A percentile compares a stretch with the other conserved stretches of the same genome.
Evolutionary conservation across 2,888 invertebrate genomes (phyloP).

Genomic region (Rotaria sp.): DNA sequence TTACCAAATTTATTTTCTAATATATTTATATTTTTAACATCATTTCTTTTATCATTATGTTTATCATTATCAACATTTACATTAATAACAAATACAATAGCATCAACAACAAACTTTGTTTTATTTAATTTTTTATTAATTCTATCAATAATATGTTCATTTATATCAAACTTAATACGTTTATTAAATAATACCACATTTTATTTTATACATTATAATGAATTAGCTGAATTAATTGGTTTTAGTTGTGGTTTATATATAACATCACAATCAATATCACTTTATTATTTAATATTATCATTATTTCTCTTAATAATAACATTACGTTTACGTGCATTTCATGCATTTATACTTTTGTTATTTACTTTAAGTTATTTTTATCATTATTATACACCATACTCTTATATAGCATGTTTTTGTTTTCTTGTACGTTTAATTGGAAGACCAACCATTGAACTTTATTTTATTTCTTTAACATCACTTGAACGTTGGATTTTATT

Average conservation of each 20-base stretch:
- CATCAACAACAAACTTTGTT: neutral
- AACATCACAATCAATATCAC: neutral
- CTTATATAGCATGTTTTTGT: conserved; percentile 42
- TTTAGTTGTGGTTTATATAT: neutral
- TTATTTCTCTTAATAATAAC: neutral
- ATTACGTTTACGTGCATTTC: conserved; percentile 2
- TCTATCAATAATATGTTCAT: neutral
- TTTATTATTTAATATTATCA: neutral
- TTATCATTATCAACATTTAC: conserved; percentile 19
- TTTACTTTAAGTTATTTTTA: neutral
- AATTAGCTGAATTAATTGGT: conserved; percentile 13
- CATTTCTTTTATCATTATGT: neutral
- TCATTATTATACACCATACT: neutral
- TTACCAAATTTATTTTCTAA: neutral
- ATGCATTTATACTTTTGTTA: neutral
- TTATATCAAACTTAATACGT: neutral
- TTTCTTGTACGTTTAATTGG: conserved; percentile 47
- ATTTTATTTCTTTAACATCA: conserved; percentile 47
- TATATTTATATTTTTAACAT: neutral
- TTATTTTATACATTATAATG: conserved; percentile 10
- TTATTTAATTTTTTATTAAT: neutral
- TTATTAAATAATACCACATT: conserved; percentile 15
- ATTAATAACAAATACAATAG: neutral
- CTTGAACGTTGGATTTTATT: conserved; percentile 51
- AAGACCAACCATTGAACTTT: conserved; percentile 49